Evolutionary conservation across 2,113 vertebrate genomes (phyloP), one percentile per base, ranked within the genome.

Genomic region (Syngnathoides biaculeatus): DNA sequence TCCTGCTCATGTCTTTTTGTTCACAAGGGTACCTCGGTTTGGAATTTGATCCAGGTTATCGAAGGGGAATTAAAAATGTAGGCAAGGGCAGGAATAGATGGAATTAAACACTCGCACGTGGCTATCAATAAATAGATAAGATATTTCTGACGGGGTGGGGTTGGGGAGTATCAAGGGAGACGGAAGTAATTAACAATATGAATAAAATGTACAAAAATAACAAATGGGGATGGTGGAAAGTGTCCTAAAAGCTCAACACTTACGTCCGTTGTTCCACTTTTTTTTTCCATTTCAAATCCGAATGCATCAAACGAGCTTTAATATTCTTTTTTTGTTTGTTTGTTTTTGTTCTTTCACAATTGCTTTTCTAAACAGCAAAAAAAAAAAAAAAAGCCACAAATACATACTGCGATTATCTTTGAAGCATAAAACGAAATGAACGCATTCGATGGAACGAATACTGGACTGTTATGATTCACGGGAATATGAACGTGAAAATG

Each of bases 241-340:
- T 22, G 3, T 55, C 26, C 10, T 55, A 5, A 24, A 24, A 55
- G 2, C 52, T 11, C 22, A 14, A 26, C 80, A 68, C 76, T 47
- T 68, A 60, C 48, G 74, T 64, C 30, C 74, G 61, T 38, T 17
- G 10, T 67, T 48, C 22, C 60, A 38, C 69, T 20, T 19, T 53
- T 66, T 10, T 43, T 12, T 52, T 3, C 22, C 10, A 22, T 3
- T 52, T 2, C 10, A 65, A 71, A 69, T 71, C 62, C 67, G 61
- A 67, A 79, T 15, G 14, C 74, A 68, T 79, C 74, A 79, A 75
- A 79, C 38, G 43, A 53, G 56, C 69, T 53, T 81, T 81, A 58
- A 69, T 77, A 66, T 73, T 50, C 58, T 43, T 43, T 58, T 38
- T 50, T 70, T 43, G 30, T 35, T 35, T 3, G 30, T 35, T 3